Base-by-base conservation (phyloP, 2,888 invertebrate genomes). In the Fabriciana adippe region DNA sequence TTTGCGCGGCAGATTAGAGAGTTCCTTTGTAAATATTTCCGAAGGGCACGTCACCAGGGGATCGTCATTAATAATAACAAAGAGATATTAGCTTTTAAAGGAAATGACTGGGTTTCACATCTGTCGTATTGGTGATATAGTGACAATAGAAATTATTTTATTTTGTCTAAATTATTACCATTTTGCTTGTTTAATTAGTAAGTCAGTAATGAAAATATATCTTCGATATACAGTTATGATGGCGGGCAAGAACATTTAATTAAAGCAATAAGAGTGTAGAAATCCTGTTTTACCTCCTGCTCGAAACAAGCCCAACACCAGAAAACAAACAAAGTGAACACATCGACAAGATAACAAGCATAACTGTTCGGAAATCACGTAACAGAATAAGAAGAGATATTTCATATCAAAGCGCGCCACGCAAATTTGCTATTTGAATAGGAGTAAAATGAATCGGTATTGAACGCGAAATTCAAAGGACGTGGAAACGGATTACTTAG, bases 41-140 rank as follows among this genome's bases (percentile, higher is more conserved):
- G 85, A 82, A 86, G 90, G 90, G 88, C 82, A 81, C 80, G 85
- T 83, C 84, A 80, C 74, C 72, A 74, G 79, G 80, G 79, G 82
- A 79, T 75, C 73, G 79, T 83, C 88, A 87, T 89, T 88, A 86
- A 85, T 86, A 87, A 88, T 86, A 85, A 88, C 87, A 88, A 86
- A 83, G 86, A 81, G 76, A 83, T 84, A 86, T 87, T 87, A 85
- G 82, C 80, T 75, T 76, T 77, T 82, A 83, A 85, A 81, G 80
- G 76, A 78, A 82, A 81, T 78, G 79, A 76, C 74, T 76, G 74
- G 72, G 78, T 76, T 75, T 72, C 79, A 88, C 91, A 92, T 92
- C 91, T 91, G 91, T 85, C 86, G 48, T 60, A 13, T 54, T 66
- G 48, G 16, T 59, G 47, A 48, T 48, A 21, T 11, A 26, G 47